Conservation (phyloP, 1,140 invertebrate species). For the Tribolium castaneum region DNA sequence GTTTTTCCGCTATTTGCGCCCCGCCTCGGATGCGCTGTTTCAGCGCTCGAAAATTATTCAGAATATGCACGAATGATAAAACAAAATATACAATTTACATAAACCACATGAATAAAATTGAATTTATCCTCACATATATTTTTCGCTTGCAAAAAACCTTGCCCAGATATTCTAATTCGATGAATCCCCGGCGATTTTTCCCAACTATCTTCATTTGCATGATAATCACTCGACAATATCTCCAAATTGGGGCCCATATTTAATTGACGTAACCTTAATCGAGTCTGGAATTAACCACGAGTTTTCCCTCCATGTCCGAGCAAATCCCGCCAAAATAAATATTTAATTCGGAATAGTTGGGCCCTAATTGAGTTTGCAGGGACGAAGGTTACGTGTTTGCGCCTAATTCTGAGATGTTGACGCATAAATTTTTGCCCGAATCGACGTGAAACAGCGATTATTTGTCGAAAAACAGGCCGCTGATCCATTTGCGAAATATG, state of each 20-base stretch:
- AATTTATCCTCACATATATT: slow-evolving; percentile 24
- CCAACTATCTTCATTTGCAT: not conserved
- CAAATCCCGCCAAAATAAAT: not conserved
- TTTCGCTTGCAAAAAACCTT: not conserved
- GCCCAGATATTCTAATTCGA: slow-evolving; percentile 16
- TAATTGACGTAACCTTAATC: not conserved
- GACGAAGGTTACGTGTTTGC: not conserved
- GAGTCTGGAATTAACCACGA: not conserved
- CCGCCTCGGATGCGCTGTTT: not conserved
- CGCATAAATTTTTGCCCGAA: not conserved
- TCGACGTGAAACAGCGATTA: too few relatives aligned
- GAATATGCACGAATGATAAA: slow-evolving; percentile 35
- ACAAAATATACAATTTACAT: slow-evolving; percentile 27
- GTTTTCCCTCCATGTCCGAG: not conserved
- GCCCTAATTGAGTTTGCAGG: not conserved
- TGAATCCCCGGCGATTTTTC: slow-evolving; percentile 9
- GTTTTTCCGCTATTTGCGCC: slow-evolving; percentile 10
- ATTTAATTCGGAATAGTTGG: not conserved
- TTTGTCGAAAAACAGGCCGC: too few relatives aligned
- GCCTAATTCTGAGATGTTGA: not conserved
- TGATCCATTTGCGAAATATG: not conserved
- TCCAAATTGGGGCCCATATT: not conserved
- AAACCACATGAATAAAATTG: slow-evolving; percentile 35
- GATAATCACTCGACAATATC: not conserved
- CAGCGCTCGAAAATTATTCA: slow-evolving; percentile 20